A percentile compares a stretch with the other conserved stretches of the same genome.
Conservation (phyloP, 2,113 vertebrate species). For the Quiscalus mexicanus region DNA sequence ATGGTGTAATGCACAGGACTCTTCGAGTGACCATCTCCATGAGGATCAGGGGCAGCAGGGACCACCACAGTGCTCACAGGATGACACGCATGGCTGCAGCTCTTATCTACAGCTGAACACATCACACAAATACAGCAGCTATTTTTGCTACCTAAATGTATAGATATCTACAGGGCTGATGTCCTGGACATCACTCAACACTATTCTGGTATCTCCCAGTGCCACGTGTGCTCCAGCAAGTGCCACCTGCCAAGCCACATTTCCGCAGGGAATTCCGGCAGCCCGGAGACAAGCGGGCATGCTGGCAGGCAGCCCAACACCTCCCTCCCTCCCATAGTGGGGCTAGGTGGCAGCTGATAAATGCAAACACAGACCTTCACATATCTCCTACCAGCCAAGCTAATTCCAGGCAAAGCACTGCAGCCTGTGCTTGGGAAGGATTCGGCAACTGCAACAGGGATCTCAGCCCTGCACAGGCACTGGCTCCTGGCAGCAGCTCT, state of each 20-base stretch:
- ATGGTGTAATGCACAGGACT: rapidly evolving
- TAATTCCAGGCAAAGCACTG: not conserved
- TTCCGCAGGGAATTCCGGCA: not conserved
- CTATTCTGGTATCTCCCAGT: not conserved
- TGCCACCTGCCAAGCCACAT: slow-evolving; percentile 24
- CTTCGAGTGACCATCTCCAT: not conserved
- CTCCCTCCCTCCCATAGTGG: not conserved
- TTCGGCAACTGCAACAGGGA: rapidly evolving
- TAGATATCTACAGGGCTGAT: not conserved
- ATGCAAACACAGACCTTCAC: not conserved
- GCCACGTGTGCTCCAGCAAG: not conserved
- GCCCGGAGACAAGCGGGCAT: not conserved
- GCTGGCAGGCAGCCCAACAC: not conserved
- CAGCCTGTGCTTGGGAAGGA: not conserved
- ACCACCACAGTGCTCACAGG: rapidly evolving
- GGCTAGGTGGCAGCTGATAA: not conserved
- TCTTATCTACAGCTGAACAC: not conserved
- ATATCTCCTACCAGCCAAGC: not conserved
- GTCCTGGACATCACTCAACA: not conserved
- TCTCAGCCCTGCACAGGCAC: not conserved
- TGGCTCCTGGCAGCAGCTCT: not conserved
- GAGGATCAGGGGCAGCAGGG: not conserved
- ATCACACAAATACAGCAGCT: not conserved
- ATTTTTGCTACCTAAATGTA: not conserved
- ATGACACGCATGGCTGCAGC: not conserved